Base-by-base conservation (phyloP, 2,888 invertebrate genomes). In the Halocaridina rubra region DNA sequence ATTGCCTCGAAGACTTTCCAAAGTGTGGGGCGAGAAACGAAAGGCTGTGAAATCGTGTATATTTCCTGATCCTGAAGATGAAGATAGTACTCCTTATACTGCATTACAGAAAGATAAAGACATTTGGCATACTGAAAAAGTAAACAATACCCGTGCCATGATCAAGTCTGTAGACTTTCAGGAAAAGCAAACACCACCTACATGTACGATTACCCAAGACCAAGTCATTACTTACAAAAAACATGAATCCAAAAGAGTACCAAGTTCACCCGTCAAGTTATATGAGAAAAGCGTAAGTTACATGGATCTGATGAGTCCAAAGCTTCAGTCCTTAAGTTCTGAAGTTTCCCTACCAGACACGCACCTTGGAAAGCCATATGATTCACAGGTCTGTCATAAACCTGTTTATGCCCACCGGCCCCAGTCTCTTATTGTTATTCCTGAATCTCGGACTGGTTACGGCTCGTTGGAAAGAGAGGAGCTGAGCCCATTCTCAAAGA, bases 61-160 rank as follows among this genome's bases (percentile, higher is more conserved):
- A n/a, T 80, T 80, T 30, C 32, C 85, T 2, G 80, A 85, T 32
- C 71, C 85, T 4, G 74, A 76, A 19, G 76, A 64, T 13, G 85
- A 85, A 22, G 85, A 85, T 30, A 76, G 57, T 27, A 85, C 80
- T 16, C 85, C 85, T 3, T 85, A 85, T 71, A 69, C 33, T 29
- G 33, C 39, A 1, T 30, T 76, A 19, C n/a, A 53, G 19, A 53
- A 10, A 53, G n/a, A 5, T 7, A 19, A 53, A 1, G 53, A 53
- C 3, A 2, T 4, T 16, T 53, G 4, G 5, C 8, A 39, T 61
- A 3, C 22, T 10, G 16, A 32, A 33, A 27, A 29, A n/a, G 27
- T 27, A 16, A 32, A 19, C 10, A 19, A 24, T 2, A 32, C 57
- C 2, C 16, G 13, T 7, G n/a, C n/a, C n/a, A n/a, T n/a, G n/a